phyloP scores from a whole-genome alignment of 2,113 vertebrate genomes.

The Thamnaconus septentrionalis region DNA sequence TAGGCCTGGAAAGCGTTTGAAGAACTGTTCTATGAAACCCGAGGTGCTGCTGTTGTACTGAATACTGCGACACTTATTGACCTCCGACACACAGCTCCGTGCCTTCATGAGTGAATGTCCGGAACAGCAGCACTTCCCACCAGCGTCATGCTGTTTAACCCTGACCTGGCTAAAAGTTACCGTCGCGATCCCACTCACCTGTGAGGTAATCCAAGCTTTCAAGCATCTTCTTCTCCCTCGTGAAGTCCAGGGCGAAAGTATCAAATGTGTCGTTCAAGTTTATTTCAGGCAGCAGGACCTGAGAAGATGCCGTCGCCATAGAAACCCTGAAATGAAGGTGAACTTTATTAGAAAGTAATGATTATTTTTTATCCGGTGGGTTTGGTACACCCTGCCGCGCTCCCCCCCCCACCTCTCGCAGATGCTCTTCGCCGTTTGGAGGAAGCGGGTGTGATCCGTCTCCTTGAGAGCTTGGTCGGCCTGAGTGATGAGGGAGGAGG shows the following conservation, averaged over 20 bases:
- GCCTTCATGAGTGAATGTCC: too few relatives aligned
- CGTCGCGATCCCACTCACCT: conserved; percentile 73
- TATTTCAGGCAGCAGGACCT: conserved; percentile 96
- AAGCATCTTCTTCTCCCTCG: conserved; percentile 95
- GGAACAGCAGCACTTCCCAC: too few relatives aligned
- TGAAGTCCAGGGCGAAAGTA: conserved; percentile 95
- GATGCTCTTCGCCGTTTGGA: conserved; percentile 94
- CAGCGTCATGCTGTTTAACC: too few relatives aligned
- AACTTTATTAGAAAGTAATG: conserved; percentile 3
- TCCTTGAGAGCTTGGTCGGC: conserved; percentile 95
- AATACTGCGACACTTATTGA: too few relatives aligned
- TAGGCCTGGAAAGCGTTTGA: too few relatives aligned
- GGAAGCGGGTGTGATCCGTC: conserved; percentile 90
- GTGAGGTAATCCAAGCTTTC: conserved; percentile 98
- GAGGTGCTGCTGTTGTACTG: too few relatives aligned
- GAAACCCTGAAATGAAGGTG: conserved; percentile 83
- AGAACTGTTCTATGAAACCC: too few relatives aligned
- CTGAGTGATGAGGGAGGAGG: conserved; percentile 93
- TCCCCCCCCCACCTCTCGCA: conserved; percentile 86
- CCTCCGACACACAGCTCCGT: too few relatives aligned
- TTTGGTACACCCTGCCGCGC: too few relatives aligned
- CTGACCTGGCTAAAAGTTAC: too few relatives aligned
- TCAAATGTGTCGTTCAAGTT: conserved; percentile 97
- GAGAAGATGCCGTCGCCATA: conserved; percentile 96
- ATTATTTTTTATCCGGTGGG: neutral